A percentile compares a stretch with the other conserved stretches of the same genome.
phyloP scores from a whole-genome alignment of 2,113 vertebrate species.

The Phyllostomus hastatus region DNA sequence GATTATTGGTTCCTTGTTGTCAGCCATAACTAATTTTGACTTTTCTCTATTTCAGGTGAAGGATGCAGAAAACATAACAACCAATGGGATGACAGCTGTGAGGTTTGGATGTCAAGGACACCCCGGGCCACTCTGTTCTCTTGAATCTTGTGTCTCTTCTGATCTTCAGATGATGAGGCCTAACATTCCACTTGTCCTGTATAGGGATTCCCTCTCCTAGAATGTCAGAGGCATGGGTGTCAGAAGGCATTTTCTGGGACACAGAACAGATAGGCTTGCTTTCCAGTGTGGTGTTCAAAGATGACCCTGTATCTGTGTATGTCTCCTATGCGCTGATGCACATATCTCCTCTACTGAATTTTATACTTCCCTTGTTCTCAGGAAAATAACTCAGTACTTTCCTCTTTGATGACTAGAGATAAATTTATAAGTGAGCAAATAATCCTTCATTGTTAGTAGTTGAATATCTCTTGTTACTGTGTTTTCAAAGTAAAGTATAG shows the following conservation, averaged over 20 bases:
- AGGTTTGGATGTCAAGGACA: constrained; percentile 80
- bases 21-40: constrained; percentile 39
- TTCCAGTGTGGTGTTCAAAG: neutral
- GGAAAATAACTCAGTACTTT: constrained; percentile 4
- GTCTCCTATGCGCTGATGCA: neutral
- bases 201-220: neutral
- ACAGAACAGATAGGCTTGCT: neutral
- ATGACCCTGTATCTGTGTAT: neutral
- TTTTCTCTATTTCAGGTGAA: constrained; percentile 79
- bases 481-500: neutral
- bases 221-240: neutral
- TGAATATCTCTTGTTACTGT: neutral
- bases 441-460: neutral
- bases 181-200: neutral
- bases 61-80: constrained; percentile 84
- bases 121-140: neutral
- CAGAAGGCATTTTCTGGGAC: neutral
- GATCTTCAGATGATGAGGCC: neutral
- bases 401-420: neutral
- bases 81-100: constrained; percentile 83
- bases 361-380: constrained; percentile 13
- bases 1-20: neutral
- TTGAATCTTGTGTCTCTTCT: constrained; percentile 1
- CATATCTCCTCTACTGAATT: neutral
- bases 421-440: constrained; percentile 15